These are phyloP conservation scores for Sardina pilchardus DNA, from an alignment of 2,113 vertebrate genomes.

Conservation along the genomic window DNA sequence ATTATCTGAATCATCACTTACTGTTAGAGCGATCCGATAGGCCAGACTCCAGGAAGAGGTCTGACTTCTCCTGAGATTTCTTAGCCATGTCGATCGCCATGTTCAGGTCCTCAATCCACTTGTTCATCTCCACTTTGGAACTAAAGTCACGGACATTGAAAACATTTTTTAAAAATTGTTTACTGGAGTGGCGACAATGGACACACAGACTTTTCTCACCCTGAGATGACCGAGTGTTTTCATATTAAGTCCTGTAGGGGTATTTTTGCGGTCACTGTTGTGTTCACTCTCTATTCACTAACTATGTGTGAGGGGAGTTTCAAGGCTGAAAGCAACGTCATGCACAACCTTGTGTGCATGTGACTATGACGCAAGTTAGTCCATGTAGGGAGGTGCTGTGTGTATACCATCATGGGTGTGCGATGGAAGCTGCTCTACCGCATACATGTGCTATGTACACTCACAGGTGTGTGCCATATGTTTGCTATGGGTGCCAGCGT, in stretches of 20 bases:
- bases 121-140: slow-evolving; percentile 88
- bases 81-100: slow-evolving; percentile 85
- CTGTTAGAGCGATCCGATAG: slow-evolving; percentile 72
- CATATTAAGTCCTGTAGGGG: too few relatives aligned
- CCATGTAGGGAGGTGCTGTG: too few relatives aligned
- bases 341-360: too few relatives aligned
- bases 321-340: too few relatives aligned
- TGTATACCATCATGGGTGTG: too few relatives aligned
- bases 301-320: too few relatives aligned
- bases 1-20: slow-evolving; percentile 64
- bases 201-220: neutral
- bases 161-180: neutral
- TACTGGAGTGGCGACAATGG: neutral
- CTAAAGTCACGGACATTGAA: slow-evolving; percentile 60
- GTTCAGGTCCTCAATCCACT: slow-evolving; percentile 91
- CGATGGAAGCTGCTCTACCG: neutral
- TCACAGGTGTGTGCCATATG: neutral
- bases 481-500: neutral
- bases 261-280: too few relatives aligned
- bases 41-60: slow-evolving; percentile 67
- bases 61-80: slow-evolving; percentile 75
- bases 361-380: too few relatives aligned
- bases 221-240: too few relatives aligned
- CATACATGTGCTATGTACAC: neutral
- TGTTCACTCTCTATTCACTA: too few relatives aligned